Percentiles rank a stretch among this genome's conserved stretches.
These are phyloP conservation scores for Chaetogeoica ovagalla DNA, from an alignment of 2,888 invertebrate genomes.

Conservation along the genomic window DNA sequence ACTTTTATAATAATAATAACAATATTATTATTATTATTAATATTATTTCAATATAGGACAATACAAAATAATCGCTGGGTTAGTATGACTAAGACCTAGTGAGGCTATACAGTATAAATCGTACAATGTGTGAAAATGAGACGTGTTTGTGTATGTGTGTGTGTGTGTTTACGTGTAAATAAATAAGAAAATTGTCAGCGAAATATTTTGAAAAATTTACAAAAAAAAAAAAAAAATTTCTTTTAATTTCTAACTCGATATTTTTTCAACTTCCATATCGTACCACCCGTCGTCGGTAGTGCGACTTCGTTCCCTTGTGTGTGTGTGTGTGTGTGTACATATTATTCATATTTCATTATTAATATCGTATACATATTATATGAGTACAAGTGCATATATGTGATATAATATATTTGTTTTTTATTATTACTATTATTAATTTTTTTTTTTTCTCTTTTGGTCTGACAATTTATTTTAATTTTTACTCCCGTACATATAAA, in stretches of 20 bases:
- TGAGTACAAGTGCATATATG: slow-evolving; percentile 50
- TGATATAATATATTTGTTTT: slow-evolving; percentile 50
- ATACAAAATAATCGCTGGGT: too few species aligned
- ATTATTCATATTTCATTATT: slow-evolving; percentile 24
- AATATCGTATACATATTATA: slow-evolving; percentile 1
- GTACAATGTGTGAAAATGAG: too few species aligned
- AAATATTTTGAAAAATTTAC: background rate
- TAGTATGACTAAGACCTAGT: too few species aligned
- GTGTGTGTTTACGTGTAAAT: too few species aligned
- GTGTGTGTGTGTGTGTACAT: background rate
- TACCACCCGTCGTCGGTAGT: too few species aligned
- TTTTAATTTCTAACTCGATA: background rate
- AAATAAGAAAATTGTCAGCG: background rate
- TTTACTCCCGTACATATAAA: slow-evolving; percentile 12
- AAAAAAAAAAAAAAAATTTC: background rate
- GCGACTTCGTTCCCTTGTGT: too few species aligned
- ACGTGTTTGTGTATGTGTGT: too few species aligned
- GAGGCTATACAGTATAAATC: too few species aligned
- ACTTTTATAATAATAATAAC: too few species aligned
- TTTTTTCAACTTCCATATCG: slow-evolving; percentile 10
- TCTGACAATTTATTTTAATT: background rate
- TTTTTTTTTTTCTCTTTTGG: background rate
- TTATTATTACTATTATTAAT: slow-evolving; percentile 33
- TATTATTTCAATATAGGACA: too few species aligned
- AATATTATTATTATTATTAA: too few species aligned